Conservation (phyloP, 2,113 vertebrate species). For the Oryzias javanicus region DNA sequence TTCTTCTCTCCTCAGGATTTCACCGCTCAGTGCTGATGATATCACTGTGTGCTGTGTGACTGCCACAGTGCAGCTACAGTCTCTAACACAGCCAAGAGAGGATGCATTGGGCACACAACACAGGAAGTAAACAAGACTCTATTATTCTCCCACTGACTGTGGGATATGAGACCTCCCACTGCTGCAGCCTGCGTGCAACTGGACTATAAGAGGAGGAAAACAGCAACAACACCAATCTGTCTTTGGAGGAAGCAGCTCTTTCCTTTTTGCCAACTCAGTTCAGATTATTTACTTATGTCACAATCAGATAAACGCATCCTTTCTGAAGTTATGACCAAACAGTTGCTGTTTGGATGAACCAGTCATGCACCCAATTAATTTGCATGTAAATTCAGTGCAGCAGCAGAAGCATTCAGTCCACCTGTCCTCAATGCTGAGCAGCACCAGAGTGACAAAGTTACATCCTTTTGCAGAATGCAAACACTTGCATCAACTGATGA, state of each 20-base stretch:
- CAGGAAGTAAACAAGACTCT: constrained; percentile 37
- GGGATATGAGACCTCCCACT: constrained; percentile 29
- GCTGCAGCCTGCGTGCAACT: constrained; percentile 35
- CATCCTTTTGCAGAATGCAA: neutral
- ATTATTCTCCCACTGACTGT: constrained; percentile 11
- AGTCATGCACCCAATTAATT: too few relatives aligned
- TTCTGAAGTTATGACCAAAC: too few relatives aligned
- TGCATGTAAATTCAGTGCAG: too few relatives aligned
- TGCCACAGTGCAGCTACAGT: constrained; percentile 30
- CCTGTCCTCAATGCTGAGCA: too few relatives aligned
- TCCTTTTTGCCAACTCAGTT: neutral
- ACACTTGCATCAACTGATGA: neutral
- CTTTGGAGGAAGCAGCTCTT: neutral
- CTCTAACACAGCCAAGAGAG: constrained; percentile 21
- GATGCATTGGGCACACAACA: constrained; percentile 10
- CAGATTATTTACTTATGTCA: neutral
- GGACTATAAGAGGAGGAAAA: constrained; percentile 23
- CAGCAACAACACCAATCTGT: constrained; percentile 22
- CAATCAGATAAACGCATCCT: too few relatives aligned
- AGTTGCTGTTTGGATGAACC: too few relatives aligned
- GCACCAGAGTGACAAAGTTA: constrained; percentile 23
- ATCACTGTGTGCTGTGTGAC: constrained; percentile 18
- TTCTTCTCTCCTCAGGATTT: neutral
- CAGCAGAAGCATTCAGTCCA: too few relatives aligned
- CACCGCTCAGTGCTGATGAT: constrained; percentile 1